Evolutionary conservation across 2,888 invertebrate species (phyloP).

Genomic region (Uropetala carovei): DNA sequence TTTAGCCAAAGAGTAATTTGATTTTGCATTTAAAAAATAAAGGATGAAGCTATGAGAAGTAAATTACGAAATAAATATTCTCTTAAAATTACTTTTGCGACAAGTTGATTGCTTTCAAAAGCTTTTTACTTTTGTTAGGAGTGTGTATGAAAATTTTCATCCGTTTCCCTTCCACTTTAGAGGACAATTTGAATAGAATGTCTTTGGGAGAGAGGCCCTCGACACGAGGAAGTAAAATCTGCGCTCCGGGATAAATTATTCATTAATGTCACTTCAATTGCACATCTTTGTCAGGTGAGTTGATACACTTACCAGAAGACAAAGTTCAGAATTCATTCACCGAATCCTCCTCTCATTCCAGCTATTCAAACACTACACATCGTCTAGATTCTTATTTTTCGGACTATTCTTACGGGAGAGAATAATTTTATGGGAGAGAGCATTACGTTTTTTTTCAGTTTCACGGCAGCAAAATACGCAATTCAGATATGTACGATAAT

Average conservation of each 20-base stretch:
- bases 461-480: too few relatives aligned
- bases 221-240: not conserved
- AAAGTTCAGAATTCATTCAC: conserved; percentile 19
- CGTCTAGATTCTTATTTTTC: not conserved
- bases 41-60: too few relatives aligned
- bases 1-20: too few relatives aligned
- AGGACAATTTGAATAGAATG: not conserved
- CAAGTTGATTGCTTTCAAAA: too few relatives aligned
- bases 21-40: too few relatives aligned
- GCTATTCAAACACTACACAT: not conserved
- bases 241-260: conserved; percentile 15
- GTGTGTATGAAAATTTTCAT: not conserved
- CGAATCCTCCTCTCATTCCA: not conserved
- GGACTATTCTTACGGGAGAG: not conserved
- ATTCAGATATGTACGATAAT: too few relatives aligned
- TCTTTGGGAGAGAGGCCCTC: not conserved
- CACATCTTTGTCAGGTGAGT: not conserved
- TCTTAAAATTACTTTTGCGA: too few relatives aligned
- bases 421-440: not conserved
- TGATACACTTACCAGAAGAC: conserved; percentile 10
- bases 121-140: too few relatives aligned
- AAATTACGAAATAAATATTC: too few relatives aligned
- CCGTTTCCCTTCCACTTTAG: not conserved
- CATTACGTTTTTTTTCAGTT: not conserved
- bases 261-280: conserved; percentile 9